Percentiles rank a stretch among this genome's conserved stretches.
These are phyloP conservation scores for Polymixis flavicincta DNA, from an alignment of 2,888 invertebrate species.

Conservation along the genomic window DNA sequence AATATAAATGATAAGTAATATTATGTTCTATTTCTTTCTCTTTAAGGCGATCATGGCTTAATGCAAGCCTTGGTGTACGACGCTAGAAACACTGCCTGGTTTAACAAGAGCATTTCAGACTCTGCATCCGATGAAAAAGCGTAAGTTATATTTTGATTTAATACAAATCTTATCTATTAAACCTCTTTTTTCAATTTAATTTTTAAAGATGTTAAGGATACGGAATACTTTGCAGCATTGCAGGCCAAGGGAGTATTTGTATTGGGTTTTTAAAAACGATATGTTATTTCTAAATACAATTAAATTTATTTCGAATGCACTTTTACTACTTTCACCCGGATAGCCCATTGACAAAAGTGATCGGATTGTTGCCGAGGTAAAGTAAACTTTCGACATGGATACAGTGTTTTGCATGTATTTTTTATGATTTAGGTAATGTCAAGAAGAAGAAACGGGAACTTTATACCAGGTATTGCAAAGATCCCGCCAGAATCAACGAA, in stretches of 20 bases:
- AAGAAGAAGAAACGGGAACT: not conserved
- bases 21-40: slow-evolving; percentile 7
- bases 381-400: slow-evolving; percentile 80
- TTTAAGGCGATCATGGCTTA: slow-evolving; percentile 94
- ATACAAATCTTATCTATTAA: not conserved
- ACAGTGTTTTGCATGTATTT: slow-evolving; percentile 52
- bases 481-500: too few species aligned
- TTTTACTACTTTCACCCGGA: slow-evolving; percentile 88
- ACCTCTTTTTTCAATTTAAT: not conserved
- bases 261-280: slow-evolving; percentile 3
- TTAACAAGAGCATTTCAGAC: slow-evolving; percentile 94
- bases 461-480: not conserved
- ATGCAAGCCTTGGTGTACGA: slow-evolving; percentile 96
- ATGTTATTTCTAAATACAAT: slow-evolving; percentile 17
- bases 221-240: not conserved
- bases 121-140: slow-evolving; percentile 93
- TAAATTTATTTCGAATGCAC: slow-evolving; percentile 74
- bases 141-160: slow-evolving; percentile 74
- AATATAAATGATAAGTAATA: not conserved
- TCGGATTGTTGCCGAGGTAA: slow-evolving; percentile 98
- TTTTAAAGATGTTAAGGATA: not conserved
- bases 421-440: slow-evolving; percentile 12
- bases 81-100: slow-evolving; percentile 96
- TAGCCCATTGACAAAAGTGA: slow-evolving; percentile 97
- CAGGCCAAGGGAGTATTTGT: slow-evolving; percentile 35